Evolutionary conservation across 92 coral and sea anemone genomes (phyloP).

Genomic region (Zoanthus gigantus): DNA sequence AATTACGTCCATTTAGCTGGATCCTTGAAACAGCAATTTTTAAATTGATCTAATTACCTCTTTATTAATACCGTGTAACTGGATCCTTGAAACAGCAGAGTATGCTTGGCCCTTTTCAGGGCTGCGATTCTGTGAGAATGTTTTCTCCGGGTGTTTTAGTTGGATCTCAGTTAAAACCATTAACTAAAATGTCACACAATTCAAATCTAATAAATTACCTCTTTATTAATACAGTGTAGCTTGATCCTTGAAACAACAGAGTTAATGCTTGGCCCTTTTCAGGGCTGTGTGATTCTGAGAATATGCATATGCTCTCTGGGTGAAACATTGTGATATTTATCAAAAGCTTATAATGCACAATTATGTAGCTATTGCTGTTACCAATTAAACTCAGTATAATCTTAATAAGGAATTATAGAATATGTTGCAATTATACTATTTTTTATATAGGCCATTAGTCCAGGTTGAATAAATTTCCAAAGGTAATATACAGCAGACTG

Average conservation of each 20-base stretch:
- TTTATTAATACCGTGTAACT: neutral
- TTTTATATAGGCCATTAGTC: conserved; percentile 12
- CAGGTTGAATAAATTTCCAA: conserved; percentile 9
- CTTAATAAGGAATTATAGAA: conserved; percentile 6
- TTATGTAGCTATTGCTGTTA: neutral
- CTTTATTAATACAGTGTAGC: conserved; percentile 9
- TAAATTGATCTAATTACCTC: neutral
- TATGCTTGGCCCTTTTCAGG: conserved; percentile 3
- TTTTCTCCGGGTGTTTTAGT: neutral
- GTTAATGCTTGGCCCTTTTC: conserved; percentile 6
- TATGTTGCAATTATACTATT: neutral
- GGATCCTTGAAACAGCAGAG: conserved; percentile 12
- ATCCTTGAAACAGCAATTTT: neutral
- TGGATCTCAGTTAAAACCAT: conserved; percentile 2
- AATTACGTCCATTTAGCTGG: neutral
- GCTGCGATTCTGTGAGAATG: conserved; percentile 3
- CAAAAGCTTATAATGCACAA: neutral
- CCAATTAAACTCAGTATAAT: neutral
- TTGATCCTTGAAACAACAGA: conserved; percentile 16
- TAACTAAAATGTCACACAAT: neutral
- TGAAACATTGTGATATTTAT: neutral
- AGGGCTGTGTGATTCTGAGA: neutral
- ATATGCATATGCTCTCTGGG: neutral
- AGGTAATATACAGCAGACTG: neutral
- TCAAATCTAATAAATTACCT: neutral